phyloP scores from a whole-genome alignment of 2,797 vertebrate species.

The Parauchenoglanis punctatus region DNA sequence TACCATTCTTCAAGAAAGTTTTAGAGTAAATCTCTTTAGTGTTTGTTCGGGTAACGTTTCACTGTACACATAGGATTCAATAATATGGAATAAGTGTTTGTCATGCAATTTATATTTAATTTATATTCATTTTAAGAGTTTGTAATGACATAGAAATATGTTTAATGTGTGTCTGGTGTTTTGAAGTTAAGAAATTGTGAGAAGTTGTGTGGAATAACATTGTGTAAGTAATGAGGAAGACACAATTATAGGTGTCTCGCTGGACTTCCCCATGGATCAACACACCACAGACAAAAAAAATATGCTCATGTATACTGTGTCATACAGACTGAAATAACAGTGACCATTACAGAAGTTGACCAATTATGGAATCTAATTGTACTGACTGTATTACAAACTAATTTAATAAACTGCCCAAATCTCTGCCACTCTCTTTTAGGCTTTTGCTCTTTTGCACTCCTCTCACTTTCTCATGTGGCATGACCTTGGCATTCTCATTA shows the following conservation, averaged over 20 bases:
- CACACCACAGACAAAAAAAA: background rate
- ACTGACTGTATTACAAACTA: background rate
- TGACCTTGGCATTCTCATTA: constrained; percentile 51
- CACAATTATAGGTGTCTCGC: background rate
- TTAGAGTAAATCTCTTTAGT: background rate
- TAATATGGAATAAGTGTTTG: background rate
- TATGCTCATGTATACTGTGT: background rate
- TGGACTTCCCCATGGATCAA: background rate
- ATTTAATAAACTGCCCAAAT: background rate
- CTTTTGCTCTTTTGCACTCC: constrained; percentile 1
- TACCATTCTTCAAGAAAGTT: background rate
- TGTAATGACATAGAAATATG: background rate
- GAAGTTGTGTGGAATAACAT: background rate
- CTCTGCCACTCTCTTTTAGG: background rate
- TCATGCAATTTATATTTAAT: background rate
- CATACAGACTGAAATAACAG: constrained; percentile 5
- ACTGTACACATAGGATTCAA: background rate
- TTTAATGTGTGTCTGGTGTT: background rate
- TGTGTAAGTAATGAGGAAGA: background rate
- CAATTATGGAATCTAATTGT: background rate
- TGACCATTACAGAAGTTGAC: background rate
- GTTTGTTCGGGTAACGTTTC: background rate
- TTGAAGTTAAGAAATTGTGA: background rate
- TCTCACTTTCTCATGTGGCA: constrained; percentile 14
- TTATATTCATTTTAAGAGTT: background rate